Evolutionary conservation across 1,140 invertebrate species (phyloP).

Genomic region (Penaeus indicus): DNA sequence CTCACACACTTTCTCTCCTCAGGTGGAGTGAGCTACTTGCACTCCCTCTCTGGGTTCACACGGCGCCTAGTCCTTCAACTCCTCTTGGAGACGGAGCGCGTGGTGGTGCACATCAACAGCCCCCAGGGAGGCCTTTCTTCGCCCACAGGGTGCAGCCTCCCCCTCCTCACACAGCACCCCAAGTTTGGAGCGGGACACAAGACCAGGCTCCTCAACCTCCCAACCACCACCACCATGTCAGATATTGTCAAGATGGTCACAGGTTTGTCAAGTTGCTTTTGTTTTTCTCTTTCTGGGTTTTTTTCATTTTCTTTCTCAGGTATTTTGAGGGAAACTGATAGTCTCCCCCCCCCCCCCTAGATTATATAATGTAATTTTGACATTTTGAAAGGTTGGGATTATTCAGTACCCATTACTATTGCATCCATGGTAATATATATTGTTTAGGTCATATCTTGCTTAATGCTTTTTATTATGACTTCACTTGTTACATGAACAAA

Average conservation of each 20-base stretch:
- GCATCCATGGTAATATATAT: too few relatives aligned
- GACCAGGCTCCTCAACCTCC: slow-evolving; percentile 77
- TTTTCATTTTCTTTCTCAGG: too few relatives aligned
- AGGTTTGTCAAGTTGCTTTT: slow-evolving; percentile 69
- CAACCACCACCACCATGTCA: slow-evolving; percentile 79
- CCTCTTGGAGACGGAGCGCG: slow-evolving; percentile 79
- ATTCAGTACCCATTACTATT: too few relatives aligned
- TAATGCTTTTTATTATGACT: too few relatives aligned
- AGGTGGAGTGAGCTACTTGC: slow-evolving; percentile 73
- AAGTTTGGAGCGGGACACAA: slow-evolving; percentile 64
- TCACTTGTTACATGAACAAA: too few relatives aligned
- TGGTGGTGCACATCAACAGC: slow-evolving; percentile 75
- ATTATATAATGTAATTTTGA: too few relatives aligned
- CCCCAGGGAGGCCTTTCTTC: slow-evolving; percentile 69
- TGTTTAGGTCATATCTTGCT: too few relatives aligned
- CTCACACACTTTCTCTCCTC: slow-evolving; percentile 46
- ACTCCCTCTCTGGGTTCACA: slow-evolving; percentile 87
- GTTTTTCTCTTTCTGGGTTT: too few relatives aligned
- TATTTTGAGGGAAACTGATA: too few relatives aligned
- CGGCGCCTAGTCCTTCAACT: slow-evolving; percentile 84
- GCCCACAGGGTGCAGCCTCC: slow-evolving; percentile 48
- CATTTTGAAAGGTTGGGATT: too few relatives aligned
- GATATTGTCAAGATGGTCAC: slow-evolving; percentile 75
- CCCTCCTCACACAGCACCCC: slow-evolving; percentile 58
- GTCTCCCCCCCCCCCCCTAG: background rate